These are phyloP conservation scores for Rhyzopertha dominica DNA, from an alignment of 1,140 invertebrate genomes.

Conservation along the genomic window DNA sequence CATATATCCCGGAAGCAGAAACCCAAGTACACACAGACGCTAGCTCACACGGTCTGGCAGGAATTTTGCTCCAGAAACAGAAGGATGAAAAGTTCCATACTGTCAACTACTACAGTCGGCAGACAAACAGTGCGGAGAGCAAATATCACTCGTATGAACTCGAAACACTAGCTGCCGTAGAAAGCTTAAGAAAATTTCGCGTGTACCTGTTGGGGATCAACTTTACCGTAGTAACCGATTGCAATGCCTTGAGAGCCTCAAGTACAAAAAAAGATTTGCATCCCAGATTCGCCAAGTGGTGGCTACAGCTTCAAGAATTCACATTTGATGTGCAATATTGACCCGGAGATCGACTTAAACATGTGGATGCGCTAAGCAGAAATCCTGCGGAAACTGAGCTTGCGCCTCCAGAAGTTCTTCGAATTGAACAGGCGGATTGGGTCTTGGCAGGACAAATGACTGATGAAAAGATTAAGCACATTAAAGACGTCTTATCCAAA, in stretches of 20 bases:
- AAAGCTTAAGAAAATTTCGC: conserved; percentile 41
- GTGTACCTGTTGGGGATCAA: conserved; percentile 40
- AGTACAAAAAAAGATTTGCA: conserved; percentile 22
- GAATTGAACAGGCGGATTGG: conserved; percentile 18
- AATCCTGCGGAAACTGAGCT: conserved; percentile 3
- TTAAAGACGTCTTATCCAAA: conserved; percentile 14
- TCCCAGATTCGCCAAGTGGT: conserved; percentile 30
- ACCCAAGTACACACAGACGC: conserved; percentile 42
- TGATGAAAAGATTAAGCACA: conserved; percentile 14
- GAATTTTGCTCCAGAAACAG: conserved; percentile 38
- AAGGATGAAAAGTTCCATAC: conserved; percentile 5
- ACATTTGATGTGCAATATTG: conserved; percentile 26
- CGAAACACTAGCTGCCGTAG: conserved; percentile 40
- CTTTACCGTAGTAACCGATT: conserved; percentile 39
- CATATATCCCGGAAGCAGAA: conserved; percentile 27
- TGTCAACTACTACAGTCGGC: conserved; percentile 21
- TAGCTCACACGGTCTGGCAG: conserved; percentile 27
- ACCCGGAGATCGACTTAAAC: conserved; percentile 21
- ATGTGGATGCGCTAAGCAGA: conserved; percentile 30
- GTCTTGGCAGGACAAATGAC: conserved; percentile 19
- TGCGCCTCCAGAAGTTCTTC: conserved; percentile 2
- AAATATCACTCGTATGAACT: conserved; percentile 39
- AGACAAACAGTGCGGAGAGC: conserved; percentile 19
- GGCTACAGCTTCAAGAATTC: conserved; percentile 29
- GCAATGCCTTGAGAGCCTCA: conserved; percentile 26